Evolutionary conservation across 2,888 invertebrate genomes (phyloP), one percentile per base, ranked within the genome.

Genomic region (Eretmocerus hayati): DNA sequence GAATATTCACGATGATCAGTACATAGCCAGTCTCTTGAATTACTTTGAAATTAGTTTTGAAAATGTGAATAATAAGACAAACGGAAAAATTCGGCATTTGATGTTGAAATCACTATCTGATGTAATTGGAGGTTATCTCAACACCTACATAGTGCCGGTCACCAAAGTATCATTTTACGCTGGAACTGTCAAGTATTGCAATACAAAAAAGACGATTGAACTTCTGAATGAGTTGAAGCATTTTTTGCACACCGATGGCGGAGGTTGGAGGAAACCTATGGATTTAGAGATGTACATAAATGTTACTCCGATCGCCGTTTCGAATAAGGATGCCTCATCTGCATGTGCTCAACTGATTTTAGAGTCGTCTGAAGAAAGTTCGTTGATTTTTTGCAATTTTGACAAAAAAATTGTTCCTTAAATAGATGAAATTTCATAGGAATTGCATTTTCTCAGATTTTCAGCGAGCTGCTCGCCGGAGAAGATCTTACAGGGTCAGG

Each of bases 101-200:
- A 59, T 68, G 60, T 31, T 66, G 40, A 65, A 61, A 56, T 64
- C 78, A 2, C 64, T 77, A 0, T 75, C 75, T 5, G 79, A 77
- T 56, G 70, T 69, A 36, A 58, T 77, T 57, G 83, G 82, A 32
- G 82, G 83, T 13, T 83, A 81, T 59, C 65, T 84, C 20, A 77
- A 80, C 59, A 72, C 75, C 38, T 77, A 78, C 63, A 72, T 80
- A 9, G 60, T 83, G 11, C 84, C 84, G 0, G 64, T 79, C 1
- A 76, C 80, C 0, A 80, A 78, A 59, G 73, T 76, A 39, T 75
- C 79, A 0, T 84, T 75, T 66, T 84, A 84, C 56, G 77, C 79
- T 5, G 84, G 84, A 0, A 74, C 75, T 11, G 69, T 83, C 1
- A 73, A 77, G 33, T 78, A 76, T 61, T 65, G 72, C 1, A 77